Percentiles rank a stretch among this genome's conserved stretches.
Conservation (phyloP, 2,888 invertebrate genomes). For the Syrista parreyssii region DNA sequence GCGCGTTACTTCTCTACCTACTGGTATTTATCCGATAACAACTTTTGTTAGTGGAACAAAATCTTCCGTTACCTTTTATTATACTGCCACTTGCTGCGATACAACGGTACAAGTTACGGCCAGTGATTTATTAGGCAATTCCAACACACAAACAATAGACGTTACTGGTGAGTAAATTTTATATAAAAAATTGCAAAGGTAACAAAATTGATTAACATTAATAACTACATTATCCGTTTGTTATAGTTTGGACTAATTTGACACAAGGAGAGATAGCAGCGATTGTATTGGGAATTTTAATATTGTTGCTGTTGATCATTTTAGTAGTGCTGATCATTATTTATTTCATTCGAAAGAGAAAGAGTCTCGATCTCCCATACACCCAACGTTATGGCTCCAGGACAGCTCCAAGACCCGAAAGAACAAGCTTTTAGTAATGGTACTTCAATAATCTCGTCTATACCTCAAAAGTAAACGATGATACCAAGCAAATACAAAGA, state of each 20-base stretch:
- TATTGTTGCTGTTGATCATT: constrained; percentile 73
- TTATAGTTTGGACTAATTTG: constrained; percentile 68
- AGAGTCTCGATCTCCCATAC: constrained; percentile 73
- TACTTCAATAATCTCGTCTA: background rate
- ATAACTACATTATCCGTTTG: constrained; percentile 63
- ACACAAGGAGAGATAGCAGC: constrained; percentile 74
- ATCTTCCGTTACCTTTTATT: constrained; percentile 74
- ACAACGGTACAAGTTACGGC: constrained; percentile 76
- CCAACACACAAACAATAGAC: constrained; percentile 73
- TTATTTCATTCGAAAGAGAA: constrained; percentile 72
- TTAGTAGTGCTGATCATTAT: constrained; percentile 70
- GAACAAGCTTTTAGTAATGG: constrained; percentile 44
- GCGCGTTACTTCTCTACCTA: constrained; percentile 55
- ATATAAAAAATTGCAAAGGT: constrained; percentile 2
- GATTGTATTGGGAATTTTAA: constrained; percentile 75
- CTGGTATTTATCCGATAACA: constrained; percentile 72
- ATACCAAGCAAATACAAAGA: background rate
- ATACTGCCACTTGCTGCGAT: constrained; percentile 79
- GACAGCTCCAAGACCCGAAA: constrained; percentile 46
- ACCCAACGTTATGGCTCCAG: constrained; percentile 60
- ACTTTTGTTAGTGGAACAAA: constrained; percentile 77
- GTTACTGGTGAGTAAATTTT: constrained; percentile 66
- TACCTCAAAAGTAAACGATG: background rate
- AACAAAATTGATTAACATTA: constrained; percentile 71
- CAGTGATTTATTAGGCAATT: constrained; percentile 77